A percentile compares a stretch with the other conserved stretches of the same genome.
Evolutionary conservation across 2,888 invertebrate genomes (phyloP).

Genomic region (Apodemia hepburni): DNA sequence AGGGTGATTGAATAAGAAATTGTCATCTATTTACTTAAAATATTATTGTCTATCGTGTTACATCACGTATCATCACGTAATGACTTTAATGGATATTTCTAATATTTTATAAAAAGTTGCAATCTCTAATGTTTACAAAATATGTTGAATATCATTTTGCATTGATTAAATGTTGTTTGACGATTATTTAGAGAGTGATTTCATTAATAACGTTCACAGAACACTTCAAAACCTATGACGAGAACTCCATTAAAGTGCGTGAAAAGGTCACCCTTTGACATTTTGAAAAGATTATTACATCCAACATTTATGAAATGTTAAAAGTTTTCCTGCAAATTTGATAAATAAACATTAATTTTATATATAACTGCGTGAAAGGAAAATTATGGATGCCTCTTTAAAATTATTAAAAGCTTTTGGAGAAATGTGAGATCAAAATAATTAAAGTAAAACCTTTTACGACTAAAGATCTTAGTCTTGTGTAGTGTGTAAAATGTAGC

Average conservation of each 20-base stretch:
- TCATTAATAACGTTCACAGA: constrained; percentile 28
- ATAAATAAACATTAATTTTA: neutral
- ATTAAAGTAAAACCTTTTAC: no score
- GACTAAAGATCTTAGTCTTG: no score
- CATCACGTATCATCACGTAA: no score
- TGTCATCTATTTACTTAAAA: no score
- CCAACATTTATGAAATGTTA: neutral
- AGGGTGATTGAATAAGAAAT: no score
- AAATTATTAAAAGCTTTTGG: neutral
- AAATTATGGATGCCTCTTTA: neutral
- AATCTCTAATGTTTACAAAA: neutral
- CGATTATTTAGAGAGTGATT: constrained; percentile 23
- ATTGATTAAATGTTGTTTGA: neutral
- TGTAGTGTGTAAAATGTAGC: no score
- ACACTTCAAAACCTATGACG: constrained; percentile 23
- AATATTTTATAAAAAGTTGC: no score
- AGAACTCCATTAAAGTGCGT: constrained; percentile 30
- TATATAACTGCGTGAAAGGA: neutral
- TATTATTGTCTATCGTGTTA: no score
- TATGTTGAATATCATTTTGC: neutral
- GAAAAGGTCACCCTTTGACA: constrained; percentile 41
- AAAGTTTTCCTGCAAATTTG: neutral
- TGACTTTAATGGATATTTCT: no score
- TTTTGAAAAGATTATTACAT: constrained; percentile 30
- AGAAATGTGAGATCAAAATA: no score